These are phyloP conservation scores for Distichodus sexfasciatus DNA, from an alignment of 2,797 vertebrate genomes.

Conservation along the genomic window DNA sequence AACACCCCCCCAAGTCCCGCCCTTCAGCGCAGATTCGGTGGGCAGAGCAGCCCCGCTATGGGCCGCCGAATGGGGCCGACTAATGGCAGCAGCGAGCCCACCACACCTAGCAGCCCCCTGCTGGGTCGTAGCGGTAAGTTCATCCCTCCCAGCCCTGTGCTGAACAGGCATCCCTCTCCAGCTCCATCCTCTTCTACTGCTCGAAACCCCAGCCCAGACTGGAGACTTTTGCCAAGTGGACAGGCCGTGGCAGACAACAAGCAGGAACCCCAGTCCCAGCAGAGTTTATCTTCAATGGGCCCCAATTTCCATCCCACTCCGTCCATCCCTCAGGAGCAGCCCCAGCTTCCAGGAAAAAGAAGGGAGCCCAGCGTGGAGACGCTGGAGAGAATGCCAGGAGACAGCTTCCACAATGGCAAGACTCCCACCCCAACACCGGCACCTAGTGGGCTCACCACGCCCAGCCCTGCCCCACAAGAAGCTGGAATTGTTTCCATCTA, in stretches of 20 bases:
- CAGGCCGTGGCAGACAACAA: slow-evolving; percentile 79
- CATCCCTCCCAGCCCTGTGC: slow-evolving; percentile 77
- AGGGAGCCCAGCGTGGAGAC: slow-evolving; percentile 83
- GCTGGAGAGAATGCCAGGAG: slow-evolving; percentile 73
- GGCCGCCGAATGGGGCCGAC: slow-evolving; percentile 49
- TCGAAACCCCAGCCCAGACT: slow-evolving; percentile 66
- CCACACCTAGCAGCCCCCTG: slow-evolving; percentile 65
- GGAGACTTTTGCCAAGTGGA: slow-evolving; percentile 68
- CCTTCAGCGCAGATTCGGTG: slow-evolving; percentile 80
- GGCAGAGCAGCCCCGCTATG: slow-evolving; percentile 69
- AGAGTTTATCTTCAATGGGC: slow-evolving; percentile 75
- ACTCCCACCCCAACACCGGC: slow-evolving; percentile 65
- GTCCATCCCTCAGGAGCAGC: slow-evolving; percentile 82
- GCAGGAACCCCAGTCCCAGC: slow-evolving; percentile 76
- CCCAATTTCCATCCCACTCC: slow-evolving; percentile 77
- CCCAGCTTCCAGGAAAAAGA: slow-evolving; percentile 81
- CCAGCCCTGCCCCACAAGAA: slow-evolving; percentile 79
- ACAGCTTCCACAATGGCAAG: slow-evolving; percentile 80
- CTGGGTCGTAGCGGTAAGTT: slow-evolving; percentile 55
- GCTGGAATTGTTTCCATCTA: slow-evolving; percentile 90
- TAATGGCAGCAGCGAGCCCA: slow-evolving; percentile 29
- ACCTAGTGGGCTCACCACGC: slow-evolving; percentile 71
- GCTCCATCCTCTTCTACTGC: slow-evolving; percentile 20
- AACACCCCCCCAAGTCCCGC: slow-evolving; percentile 91
- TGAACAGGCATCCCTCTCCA: slow-evolving; percentile 70